These are phyloP conservation scores for Heliothis virescens DNA, from an alignment of 1,140 invertebrate genomes.

Conservation along the genomic window DNA sequence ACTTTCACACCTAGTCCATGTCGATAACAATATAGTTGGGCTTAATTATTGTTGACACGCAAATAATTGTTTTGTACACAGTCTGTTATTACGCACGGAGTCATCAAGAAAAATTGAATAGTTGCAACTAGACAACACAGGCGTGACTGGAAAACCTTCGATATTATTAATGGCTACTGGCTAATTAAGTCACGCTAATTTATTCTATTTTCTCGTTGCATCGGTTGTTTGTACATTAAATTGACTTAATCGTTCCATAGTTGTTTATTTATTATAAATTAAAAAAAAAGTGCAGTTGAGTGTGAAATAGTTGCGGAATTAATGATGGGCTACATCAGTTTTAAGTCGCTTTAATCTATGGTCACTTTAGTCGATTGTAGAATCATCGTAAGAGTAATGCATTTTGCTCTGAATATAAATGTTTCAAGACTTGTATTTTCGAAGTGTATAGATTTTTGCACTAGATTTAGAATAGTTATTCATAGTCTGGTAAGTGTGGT, in stretches of 20 bases:
- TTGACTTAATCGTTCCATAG: slow-evolving; percentile 12
- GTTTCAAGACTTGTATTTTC: too few relatives aligned
- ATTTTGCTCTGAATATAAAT: too few relatives aligned
- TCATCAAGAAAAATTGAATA: slow-evolving; percentile 1
- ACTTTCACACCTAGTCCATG: slow-evolving; percentile 19
- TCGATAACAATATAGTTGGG: not conserved
- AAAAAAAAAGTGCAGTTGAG: not conserved
- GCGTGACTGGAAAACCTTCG: slow-evolving; percentile 31
- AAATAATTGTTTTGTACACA: slow-evolving; percentile 33
- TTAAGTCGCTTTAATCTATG: too few relatives aligned
- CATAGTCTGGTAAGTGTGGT: slow-evolving; percentile 13
- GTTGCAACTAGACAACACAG: not conserved
- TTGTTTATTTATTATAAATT: not conserved
- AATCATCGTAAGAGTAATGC: too few relatives aligned
- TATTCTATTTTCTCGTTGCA: slow-evolving; percentile 12
- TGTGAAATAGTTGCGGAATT: not conserved
- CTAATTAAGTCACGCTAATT: slow-evolving; percentile 44
- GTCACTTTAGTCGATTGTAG: too few relatives aligned
- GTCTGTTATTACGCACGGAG: slow-evolving; percentile 1
- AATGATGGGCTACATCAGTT: too few relatives aligned
- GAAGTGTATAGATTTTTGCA: slow-evolving; percentile 11
- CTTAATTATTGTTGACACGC: slow-evolving; percentile 32
- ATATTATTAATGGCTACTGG: slow-evolving; percentile 2
- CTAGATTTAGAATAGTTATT: slow-evolving; percentile 16
- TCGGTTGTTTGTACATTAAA: not conserved